Evolutionary conservation across 2,797 vertebrate species (phyloP).

Genomic region (Avahi laniger): DNA sequence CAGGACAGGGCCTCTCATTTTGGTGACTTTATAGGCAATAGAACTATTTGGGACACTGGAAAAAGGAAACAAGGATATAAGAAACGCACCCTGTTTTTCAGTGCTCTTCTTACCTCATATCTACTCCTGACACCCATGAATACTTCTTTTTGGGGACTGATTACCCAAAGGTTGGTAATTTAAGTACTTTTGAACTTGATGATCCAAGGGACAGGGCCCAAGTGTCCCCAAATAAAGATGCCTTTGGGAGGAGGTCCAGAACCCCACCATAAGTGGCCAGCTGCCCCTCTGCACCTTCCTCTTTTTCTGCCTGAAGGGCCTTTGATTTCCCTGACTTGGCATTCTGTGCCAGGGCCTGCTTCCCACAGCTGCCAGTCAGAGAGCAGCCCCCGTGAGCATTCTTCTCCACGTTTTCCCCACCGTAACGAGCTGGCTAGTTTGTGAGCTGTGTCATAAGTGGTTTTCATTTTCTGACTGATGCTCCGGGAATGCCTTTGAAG

Average conservation of each 20-base stretch:
- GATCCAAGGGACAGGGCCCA: neutral
- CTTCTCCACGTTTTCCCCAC: neutral
- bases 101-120: neutral
- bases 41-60: neutral
- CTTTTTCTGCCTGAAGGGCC: constrained; percentile 25
- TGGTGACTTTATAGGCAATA: neutral
- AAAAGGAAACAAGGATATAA: constrained; percentile 15
- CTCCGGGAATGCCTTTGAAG: constrained; percentile 61
- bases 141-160: neutral
- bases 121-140: neutral
- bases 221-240: constrained; percentile 52
- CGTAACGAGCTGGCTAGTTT: neutral
- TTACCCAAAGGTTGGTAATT: neutral
- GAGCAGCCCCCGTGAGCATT: constrained; percentile 29
- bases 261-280: constrained; percentile 30
- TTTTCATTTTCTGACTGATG: constrained; percentile 45
- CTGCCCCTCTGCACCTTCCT: constrained; percentile 40
- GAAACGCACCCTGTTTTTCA: neutral
- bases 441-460: neutral
- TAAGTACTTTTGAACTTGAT: constrained; percentile 25
- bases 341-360: constrained; percentile 44
- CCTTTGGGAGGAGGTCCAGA: constrained; percentile 23
- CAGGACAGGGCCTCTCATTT: neutral
- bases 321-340: constrained; percentile 60
- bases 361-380: constrained; percentile 73